Evolutionary conservation across 2,888 invertebrate species (phyloP).

Genomic region (Cepaea hortensis): DNA sequence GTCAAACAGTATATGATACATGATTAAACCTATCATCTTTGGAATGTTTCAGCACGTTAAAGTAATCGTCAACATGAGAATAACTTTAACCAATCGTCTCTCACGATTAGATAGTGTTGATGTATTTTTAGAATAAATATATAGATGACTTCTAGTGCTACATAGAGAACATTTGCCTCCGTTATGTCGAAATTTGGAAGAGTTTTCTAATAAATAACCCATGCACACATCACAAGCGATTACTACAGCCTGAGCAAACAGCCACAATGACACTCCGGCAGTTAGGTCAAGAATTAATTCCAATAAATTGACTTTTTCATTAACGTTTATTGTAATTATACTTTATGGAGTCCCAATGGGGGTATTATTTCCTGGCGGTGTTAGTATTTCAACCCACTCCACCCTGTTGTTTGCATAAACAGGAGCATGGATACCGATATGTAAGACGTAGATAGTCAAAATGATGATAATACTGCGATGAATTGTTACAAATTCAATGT

Average conservation of each 20-base stretch:
- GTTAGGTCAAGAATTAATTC: background rate
- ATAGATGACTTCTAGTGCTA: no score
- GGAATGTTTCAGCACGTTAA: constrained; percentile 5
- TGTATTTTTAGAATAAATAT: background rate
- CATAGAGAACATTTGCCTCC: background rate
- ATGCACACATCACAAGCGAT: constrained; percentile 2
- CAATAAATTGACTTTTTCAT: no score
- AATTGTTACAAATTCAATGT: no score
- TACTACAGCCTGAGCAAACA: background rate
- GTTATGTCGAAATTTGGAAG: background rate
- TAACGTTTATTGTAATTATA: no score
- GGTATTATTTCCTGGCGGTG: no score
- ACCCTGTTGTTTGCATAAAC: background rate
- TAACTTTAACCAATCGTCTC: background rate
- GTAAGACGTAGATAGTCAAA: background rate
- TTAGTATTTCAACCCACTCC: background rate
- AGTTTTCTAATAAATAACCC: background rate
- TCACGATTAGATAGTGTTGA: background rate
- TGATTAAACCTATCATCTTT: background rate
- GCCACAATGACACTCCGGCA: background rate
- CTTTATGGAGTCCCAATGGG: no score
- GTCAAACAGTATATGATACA: background rate
- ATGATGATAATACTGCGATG: background rate
- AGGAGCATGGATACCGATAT: background rate
- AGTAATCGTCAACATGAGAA: background rate